phyloP scores from a whole-genome alignment of 2,888 invertebrate genomes.

The Drosophila leonis region DNA sequence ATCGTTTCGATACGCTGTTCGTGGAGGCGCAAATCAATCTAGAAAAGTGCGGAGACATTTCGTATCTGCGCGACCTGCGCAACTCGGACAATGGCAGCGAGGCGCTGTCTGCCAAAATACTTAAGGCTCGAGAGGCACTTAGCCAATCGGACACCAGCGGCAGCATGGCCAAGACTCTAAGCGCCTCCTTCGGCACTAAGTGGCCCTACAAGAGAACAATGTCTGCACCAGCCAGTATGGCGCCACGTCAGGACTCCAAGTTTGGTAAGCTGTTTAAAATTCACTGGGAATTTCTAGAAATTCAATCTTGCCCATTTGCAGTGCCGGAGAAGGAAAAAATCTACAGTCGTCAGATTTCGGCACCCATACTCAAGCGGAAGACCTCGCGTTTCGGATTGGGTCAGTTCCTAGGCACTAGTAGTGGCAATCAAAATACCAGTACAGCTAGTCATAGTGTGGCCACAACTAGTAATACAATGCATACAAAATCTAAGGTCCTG shows the following conservation, averaged over 20 bases:
- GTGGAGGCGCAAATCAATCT: conserved; percentile 97
- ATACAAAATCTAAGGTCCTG: conserved; percentile 69
- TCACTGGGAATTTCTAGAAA: neutral
- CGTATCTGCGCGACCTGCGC: conserved; percentile 93
- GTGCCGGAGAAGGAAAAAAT: conserved; percentile 92
- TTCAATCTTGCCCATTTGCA: conserved; percentile 29
- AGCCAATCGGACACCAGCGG: conserved; percentile 90
- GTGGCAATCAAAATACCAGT: conserved; percentile 83
- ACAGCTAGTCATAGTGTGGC: conserved; percentile 79
- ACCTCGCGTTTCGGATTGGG: conserved; percentile 96
- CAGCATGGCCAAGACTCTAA: conserved; percentile 90
- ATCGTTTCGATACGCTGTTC: conserved; percentile 97
- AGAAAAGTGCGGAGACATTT: conserved; percentile 93
- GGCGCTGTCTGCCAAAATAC: conserved; percentile 93
- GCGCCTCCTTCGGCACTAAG: conserved; percentile 95
- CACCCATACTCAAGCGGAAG: conserved; percentile 97
- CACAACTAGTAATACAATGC: conserved; percentile 79
- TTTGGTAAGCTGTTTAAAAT: conserved; percentile 86
- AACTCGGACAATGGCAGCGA: conserved; percentile 96
- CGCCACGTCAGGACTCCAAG: conserved; percentile 91
- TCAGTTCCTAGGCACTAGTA: conserved; percentile 89
- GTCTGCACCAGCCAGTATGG: conserved; percentile 95
- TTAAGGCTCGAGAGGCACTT: conserved; percentile 95
- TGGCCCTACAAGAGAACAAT: conserved; percentile 98
- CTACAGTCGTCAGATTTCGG: conserved; percentile 96